Evolutionary conservation across 2,888 invertebrate genomes (phyloP).

Genomic region (Trichogramma evanescens): DNA sequence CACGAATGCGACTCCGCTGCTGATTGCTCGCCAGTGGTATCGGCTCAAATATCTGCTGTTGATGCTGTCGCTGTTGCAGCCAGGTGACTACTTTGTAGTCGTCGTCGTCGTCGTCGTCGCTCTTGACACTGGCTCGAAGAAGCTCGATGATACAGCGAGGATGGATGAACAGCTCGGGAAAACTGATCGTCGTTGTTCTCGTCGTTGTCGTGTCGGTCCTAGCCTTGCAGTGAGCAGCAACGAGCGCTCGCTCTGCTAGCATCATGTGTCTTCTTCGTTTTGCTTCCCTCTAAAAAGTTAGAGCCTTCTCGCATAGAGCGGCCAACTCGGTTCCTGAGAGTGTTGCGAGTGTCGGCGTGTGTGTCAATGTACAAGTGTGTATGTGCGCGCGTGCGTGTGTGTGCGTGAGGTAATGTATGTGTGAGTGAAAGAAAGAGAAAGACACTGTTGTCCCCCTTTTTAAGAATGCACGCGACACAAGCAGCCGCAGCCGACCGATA

Average conservation of each 20-base stretch:
- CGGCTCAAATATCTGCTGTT: background rate
- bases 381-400: too few species aligned
- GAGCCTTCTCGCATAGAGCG: too few species aligned
- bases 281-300: background rate
- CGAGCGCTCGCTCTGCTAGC: slow-evolving; percentile 11
- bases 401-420: too few species aligned
- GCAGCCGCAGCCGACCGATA: slow-evolving; percentile 2
- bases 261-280: slow-evolving; percentile 13
- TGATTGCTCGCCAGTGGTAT: background rate
- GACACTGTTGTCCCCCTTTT: background rate
- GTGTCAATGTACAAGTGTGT: too few species aligned
- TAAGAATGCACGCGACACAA: background rate
- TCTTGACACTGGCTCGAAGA: background rate
- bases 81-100: background rate
- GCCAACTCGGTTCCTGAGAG: too few species aligned
- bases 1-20: background rate
- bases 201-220: background rate
- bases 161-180: too few species aligned
- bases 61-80: background rate
- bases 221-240: too few species aligned
- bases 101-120: slow-evolving; percentile 1
- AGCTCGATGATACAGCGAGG: too few species aligned
- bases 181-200: background rate
- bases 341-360: too few species aligned
- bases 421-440: too few species aligned